These are phyloP conservation scores for Lepidostoma basale DNA, from an alignment of 1,140 invertebrate genomes.

Conservation along the genomic window DNA sequence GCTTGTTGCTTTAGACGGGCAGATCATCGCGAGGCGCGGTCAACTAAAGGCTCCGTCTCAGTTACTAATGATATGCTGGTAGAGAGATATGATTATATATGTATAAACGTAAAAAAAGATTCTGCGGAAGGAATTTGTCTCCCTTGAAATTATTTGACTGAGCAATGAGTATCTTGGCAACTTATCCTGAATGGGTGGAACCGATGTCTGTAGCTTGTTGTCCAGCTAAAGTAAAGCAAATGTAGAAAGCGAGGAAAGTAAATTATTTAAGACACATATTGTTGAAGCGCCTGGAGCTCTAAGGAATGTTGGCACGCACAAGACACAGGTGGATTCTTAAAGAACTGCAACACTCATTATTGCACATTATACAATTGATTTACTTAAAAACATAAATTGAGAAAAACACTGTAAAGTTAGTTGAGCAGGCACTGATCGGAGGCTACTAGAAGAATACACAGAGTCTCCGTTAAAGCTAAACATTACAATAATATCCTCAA, in stretches of 20 bases:
- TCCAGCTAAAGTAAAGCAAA: too few species aligned
- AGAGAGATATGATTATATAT: constrained; percentile 10
- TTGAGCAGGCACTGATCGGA: constrained; percentile 45
- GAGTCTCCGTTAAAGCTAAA: not conserved
- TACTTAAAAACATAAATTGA: constrained; percentile 19
- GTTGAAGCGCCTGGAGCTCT: not conserved
- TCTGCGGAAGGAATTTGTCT: too few species aligned
- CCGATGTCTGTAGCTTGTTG: too few species aligned
- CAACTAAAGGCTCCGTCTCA: too few species aligned
- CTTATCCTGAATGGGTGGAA: too few species aligned
- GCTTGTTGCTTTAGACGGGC: too few species aligned
- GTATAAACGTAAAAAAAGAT: too few species aligned
- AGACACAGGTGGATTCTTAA: constrained; percentile 4
- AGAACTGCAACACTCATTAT: constrained; percentile 9
- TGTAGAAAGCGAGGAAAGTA: too few species aligned
- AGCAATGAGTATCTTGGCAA: too few species aligned
- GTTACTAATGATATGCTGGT: constrained; percentile 8
- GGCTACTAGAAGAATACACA: constrained; percentile 28
- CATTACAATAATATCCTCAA: not conserved
- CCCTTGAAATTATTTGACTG: too few species aligned
- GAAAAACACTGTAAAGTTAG: constrained; percentile 27
- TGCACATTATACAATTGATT: constrained; percentile 16
- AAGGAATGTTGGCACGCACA: constrained; percentile 21
- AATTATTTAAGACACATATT: too few species aligned
- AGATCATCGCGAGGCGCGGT: too few species aligned